These are phyloP conservation scores for Colius striatus DNA, from an alignment of 2,113 vertebrate genomes.

Conservation along the genomic window DNA sequence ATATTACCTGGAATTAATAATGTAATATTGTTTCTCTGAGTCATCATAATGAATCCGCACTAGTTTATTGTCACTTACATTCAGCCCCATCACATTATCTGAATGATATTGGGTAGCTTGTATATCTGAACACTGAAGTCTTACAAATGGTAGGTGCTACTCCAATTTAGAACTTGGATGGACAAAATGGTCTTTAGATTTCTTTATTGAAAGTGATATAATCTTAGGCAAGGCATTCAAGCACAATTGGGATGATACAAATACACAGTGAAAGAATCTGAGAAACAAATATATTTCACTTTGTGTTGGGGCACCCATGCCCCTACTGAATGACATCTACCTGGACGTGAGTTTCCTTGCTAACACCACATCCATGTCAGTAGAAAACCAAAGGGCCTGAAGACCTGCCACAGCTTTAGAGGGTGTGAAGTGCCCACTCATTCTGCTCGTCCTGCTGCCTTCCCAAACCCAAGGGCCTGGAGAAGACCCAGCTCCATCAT, in stretches of 20 bases:
- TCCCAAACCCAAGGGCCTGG: background rate
- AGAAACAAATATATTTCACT: background rate
- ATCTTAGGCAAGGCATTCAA: background rate
- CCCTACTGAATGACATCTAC: background rate
- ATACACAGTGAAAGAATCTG: background rate
- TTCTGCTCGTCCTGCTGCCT: background rate
- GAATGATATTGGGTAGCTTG: background rate
- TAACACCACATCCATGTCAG: rapidly evolving
- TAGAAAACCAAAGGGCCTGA: background rate
- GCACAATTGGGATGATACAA: background rate
- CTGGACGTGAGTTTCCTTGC: background rate
- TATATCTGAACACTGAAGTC: background rate
- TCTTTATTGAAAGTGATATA: slow-evolving; percentile 9
- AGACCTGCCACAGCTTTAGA: background rate
- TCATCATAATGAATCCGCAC: background rate
- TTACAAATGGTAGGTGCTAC: background rate
- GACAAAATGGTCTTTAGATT: background rate
- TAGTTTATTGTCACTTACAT: background rate
- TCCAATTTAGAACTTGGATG: background rate
- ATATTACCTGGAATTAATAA: slow-evolving; percentile 15
- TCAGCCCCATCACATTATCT: background rate
- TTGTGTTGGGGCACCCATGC: background rate
- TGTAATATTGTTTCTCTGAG: slow-evolving; percentile 15
- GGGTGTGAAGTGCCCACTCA: rapidly evolving
- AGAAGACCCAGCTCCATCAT: background rate